Base-by-base conservation (phyloP, 2,888 invertebrate species). In the Xylophagus ater region DNA sequence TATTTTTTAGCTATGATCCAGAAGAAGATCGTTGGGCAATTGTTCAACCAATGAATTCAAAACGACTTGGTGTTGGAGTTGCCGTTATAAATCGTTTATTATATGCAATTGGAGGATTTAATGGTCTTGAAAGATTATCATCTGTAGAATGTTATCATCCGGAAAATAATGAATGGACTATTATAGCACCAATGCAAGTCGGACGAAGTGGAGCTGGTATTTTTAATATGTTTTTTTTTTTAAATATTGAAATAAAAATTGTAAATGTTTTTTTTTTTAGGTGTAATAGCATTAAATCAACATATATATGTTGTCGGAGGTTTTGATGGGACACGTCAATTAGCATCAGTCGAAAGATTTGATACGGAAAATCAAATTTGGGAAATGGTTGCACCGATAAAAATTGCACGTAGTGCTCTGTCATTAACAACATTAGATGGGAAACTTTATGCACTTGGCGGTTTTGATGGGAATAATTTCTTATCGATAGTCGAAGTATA, bases 301-400 rank as follows among this genome's bases (percentile, higher is more conserved):
- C 82, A 73, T 59, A 83, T 93, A 48, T 93, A 86, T 63, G 90
- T 89, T n/a, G 81, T 92, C 42, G 93, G 93, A 35, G 93, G 93
- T n/a, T 92, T 88, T 63, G 88, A 92, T 66, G 89, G 89, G 9
- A 69, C 72, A 32, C 73, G 74, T 42, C 92, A 92, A 60, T 68
- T 93, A 35, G 73, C 79, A 40, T 75, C 81, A 0, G 92, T 92
- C 10, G 92, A 93, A 67, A 72, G 81, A 19, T 92, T 84, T 63
- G 86, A 89, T 62, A 86, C 87, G 1, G 87, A 88, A 62, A 76
- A 72, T 33, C 74, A 84, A 58, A 59, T 67, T 2, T 93, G 92
- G 93, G 80, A 84, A 54, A 71, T 68, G 50, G 79, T 83, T 4
- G 72, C 81, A 24, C 71, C 80, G 34, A 81, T 93, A 60, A 74